Percentiles rank a stretch among this genome's conserved stretches.
phyloP scores from a whole-genome alignment of 2,888 invertebrate species.

The Brachylomia viminalis region DNA sequence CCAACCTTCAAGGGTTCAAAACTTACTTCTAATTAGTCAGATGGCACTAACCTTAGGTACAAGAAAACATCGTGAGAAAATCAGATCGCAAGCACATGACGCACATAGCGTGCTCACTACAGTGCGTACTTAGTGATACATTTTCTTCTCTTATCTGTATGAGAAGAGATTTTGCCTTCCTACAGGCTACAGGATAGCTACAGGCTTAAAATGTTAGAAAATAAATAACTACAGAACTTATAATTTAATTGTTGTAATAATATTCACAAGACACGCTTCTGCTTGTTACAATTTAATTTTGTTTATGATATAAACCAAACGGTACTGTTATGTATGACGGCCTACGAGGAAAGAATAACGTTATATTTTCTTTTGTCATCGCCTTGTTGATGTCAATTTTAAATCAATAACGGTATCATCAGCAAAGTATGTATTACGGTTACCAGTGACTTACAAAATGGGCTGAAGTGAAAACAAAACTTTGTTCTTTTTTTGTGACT shows the following conservation, averaged over 20 bases:
- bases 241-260: background rate
- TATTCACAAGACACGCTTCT: background rate
- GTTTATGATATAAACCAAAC: background rate
- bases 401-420: slow-evolving; percentile 34
- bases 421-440: slow-evolving; percentile 25
- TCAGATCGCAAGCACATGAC: background rate
- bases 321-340: slow-evolving; percentile 2
- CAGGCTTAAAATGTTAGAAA: background rate
- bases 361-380: slow-evolving; percentile 22
- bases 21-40: slow-evolving; percentile 5
- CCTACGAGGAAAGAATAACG: background rate
- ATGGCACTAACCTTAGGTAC: background rate
- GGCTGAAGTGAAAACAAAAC: background rate
- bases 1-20: no score
- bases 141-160: background rate
- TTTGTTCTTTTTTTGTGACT: background rate
- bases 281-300: background rate
- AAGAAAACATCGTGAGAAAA: slow-evolving; percentile 22
- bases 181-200: background rate
- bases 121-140: no score
- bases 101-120: no score
- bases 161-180: background rate
- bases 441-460: slow-evolving; percentile 10
- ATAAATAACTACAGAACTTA: background rate
- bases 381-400: slow-evolving; percentile 4